Conservation (phyloP, 2,888 invertebrate genomes). For the Apotomis capreana region DNA sequence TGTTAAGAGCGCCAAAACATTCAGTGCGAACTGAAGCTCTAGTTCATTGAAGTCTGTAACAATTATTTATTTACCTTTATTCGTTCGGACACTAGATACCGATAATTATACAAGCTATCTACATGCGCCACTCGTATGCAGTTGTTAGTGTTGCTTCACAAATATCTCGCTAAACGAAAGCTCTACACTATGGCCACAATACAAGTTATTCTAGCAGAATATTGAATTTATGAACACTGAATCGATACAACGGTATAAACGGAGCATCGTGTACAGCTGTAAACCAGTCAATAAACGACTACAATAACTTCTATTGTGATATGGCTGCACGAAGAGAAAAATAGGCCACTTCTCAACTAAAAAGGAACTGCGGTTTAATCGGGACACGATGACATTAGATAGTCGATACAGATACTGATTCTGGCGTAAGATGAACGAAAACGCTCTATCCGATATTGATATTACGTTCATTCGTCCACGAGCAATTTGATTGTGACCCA, state of each 20-base stretch:
- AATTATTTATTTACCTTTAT: conserved; percentile 57
- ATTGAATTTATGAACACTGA: conserved; percentile 5
- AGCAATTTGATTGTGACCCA: not conserved
- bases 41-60: conserved; percentile 46
- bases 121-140: conserved; percentile 76
- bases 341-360: conserved; percentile 22
- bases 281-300: conserved; percentile 22
- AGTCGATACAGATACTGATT: not conserved
- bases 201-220: conserved; percentile 29
- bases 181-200: conserved; percentile 30
- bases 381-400: not conserved
- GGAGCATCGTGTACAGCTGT: conserved; percentile 12
- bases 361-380: not conserved
- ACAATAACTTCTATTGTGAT: conserved; percentile 29
- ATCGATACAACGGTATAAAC: not conserved
- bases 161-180: conserved; percentile 18
- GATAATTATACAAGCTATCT: conserved; percentile 83
- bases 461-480: not conserved
- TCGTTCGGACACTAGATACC: conserved; percentile 79
- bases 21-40: conserved; percentile 67
- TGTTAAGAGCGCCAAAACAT: conserved; percentile 66
- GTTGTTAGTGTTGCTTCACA: conserved; percentile 44
- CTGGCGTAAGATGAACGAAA: not conserved
- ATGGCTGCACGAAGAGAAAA: conserved; percentile 30
- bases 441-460: not conserved